phyloP scores from a whole-genome alignment of 2,113 vertebrate genomes.

The rat (Rattus norvegicus) region DNA sequence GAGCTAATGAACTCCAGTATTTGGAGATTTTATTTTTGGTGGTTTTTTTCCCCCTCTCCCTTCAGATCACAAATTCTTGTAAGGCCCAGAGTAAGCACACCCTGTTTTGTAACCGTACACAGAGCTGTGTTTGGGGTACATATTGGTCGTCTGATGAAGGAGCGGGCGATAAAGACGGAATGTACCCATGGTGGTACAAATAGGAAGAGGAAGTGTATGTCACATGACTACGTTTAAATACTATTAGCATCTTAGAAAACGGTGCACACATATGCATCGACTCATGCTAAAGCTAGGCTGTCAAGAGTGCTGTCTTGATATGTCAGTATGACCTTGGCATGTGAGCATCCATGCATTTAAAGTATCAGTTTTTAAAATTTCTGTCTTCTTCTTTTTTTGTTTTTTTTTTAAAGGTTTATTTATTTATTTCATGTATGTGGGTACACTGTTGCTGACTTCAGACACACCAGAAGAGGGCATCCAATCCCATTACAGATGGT shows the following conservation, averaged over 20 bases:
- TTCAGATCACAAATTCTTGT: conserved; percentile 31
- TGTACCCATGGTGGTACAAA: not conserved
- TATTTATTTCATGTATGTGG: no score
- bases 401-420: no score
- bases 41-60: not conserved
- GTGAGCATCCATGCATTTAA: not conserved
- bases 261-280: not conserved
- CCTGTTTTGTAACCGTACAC: not conserved
- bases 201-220: not conserved
- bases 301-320: not conserved
- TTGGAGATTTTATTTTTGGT: conserved; percentile 1
- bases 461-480: no score
- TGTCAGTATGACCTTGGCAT: not conserved
- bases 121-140: conserved; percentile 35
- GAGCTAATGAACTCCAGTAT: not conserved
- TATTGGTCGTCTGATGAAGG: not conserved
- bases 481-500: no score
- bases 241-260: not conserved
- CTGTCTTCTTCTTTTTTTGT: not conserved
- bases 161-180: not conserved
- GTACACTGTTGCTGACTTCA: no score
- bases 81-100: not conserved
- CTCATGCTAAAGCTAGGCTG: not conserved
- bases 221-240: not conserved
- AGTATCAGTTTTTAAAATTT: not conserved